phyloP scores from a whole-genome alignment of 2,888 invertebrate species.

The Drosophila peninsularis region DNA sequence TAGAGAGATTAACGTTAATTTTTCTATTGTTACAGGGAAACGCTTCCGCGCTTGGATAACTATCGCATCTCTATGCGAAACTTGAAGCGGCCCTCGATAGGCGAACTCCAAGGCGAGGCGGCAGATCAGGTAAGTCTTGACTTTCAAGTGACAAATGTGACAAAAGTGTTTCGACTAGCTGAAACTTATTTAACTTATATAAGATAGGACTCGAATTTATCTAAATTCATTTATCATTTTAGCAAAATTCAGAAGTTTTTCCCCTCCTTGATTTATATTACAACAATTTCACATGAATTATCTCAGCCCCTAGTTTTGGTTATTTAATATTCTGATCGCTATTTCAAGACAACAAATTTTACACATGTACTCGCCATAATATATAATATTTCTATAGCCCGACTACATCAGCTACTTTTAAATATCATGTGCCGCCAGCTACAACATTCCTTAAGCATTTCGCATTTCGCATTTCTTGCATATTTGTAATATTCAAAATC shows the following conservation, averaged over 20 bases:
- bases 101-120: constrained; percentile 90
- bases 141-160: not conserved
- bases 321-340: not conserved
- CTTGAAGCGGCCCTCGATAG: constrained; percentile 92
- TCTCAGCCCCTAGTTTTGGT: not conserved
- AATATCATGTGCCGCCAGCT: not conserved
- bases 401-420: too few relatives aligned
- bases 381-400: too few relatives aligned
- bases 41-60: constrained; percentile 92
- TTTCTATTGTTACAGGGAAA: constrained; percentile 86
- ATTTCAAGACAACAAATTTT: too few relatives aligned
- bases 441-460: constrained; percentile 6
- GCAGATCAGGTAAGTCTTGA: constrained; percentile 81
- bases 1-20: constrained; percentile 6
- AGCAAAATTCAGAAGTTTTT: too few relatives aligned
- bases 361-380: not conserved
- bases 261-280: too few relatives aligned
- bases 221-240: too few relatives aligned
- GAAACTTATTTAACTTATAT: not conserved
- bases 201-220: not conserved
- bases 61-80: constrained; percentile 92
- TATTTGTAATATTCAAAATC: constrained; percentile 21
- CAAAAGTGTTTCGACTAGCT: not conserved
- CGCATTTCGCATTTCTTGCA: constrained; percentile 4
- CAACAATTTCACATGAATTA: not conserved